Evolutionary conservation across 1,140 invertebrate species (phyloP).

Genomic region (Pogonomyrmex barbatus): DNA sequence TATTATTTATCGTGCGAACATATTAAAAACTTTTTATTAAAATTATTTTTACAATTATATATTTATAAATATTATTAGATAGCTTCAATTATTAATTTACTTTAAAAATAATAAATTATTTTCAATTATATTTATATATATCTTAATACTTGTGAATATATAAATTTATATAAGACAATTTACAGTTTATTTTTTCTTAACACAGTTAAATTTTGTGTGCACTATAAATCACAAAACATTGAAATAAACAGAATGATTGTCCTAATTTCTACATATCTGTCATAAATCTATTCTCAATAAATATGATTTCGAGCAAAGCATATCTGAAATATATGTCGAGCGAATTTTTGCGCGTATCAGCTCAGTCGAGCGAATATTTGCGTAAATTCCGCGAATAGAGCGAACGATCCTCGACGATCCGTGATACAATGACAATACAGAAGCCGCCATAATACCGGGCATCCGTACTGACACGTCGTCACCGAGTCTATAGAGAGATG

Average conservation of each 20-base stretch:
- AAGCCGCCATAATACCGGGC: conserved; percentile 70
- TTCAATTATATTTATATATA: background rate
- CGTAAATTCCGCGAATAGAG: conserved; percentile 64
- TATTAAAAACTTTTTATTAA: background rate
- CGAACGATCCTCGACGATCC: conserved; percentile 69
- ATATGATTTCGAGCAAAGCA: conserved; percentile 25
- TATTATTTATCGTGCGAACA: background rate
- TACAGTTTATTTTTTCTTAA: background rate
- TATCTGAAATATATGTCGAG: conserved; percentile 29
- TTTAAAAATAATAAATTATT: conserved; percentile 21
- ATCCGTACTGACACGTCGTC: conserved; percentile 69
- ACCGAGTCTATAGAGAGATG: conserved; percentile 73
- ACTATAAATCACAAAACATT: background rate
- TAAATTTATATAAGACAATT: conserved; percentile 15
- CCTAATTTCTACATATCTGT: conserved; percentile 30
- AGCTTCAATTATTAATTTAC: background rate
- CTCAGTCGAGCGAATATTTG: conserved; percentile 68
- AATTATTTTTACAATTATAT: background rate
- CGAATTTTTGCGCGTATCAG: conserved; percentile 69
- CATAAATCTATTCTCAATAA: conserved; percentile 41
- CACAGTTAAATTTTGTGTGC: background rate
- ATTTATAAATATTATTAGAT: background rate
- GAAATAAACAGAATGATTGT: conserved; percentile 29
- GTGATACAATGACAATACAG: conserved; percentile 72
- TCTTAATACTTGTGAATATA: background rate